Evolutionary conservation across 2,797 vertebrate species (phyloP), one percentile per base, ranked within the genome.

Genomic region (Chloroceryle amazona): DNA sequence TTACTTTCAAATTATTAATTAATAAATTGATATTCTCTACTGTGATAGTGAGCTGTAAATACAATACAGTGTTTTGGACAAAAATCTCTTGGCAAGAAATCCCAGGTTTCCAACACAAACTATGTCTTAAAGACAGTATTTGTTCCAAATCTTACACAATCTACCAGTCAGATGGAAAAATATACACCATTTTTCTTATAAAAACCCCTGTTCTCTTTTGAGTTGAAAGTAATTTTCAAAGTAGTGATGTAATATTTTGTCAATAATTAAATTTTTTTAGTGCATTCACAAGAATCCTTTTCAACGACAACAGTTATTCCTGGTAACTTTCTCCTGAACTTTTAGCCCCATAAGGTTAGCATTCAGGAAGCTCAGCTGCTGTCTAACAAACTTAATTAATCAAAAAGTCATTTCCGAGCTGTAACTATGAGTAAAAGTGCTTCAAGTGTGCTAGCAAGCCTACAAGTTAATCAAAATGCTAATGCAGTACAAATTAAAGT

Each of bases 391-490:
- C 98, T 98, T 99, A 99, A 99, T 99, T 99, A 99, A 99, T 99
- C 98, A 98, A 98, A 98, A 99, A 99, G 98, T 99, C 98, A 99
- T 99, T 99, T 99, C 99, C 98, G 99, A 98, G 98, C 98, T 98
- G 98, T 98, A 97, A 98, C 98, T 98, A 98, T 98, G 98, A 99
- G 99, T 99, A 98, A 98, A 99, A 99, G 98, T 97, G 98, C 98
- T 99, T 99, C 98, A 99, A 99, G 99, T 99, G 98, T 95, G 97
- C 98, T 98, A 99, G 99, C 98, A 99, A 98, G 99, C 98, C 98
- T 97, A 97, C 99, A 99, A 99, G 99, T 99, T 99, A 99, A 99
- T 99, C 99, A 99, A 99, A 99, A 99, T 99, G 99, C 99, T 99
- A 99, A 99, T 99, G 99, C 98, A 98, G 98, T 98, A 99, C 99